Conservation (phyloP, 2,888 invertebrate species). For the Hofmannophila pseudospretella region DNA sequence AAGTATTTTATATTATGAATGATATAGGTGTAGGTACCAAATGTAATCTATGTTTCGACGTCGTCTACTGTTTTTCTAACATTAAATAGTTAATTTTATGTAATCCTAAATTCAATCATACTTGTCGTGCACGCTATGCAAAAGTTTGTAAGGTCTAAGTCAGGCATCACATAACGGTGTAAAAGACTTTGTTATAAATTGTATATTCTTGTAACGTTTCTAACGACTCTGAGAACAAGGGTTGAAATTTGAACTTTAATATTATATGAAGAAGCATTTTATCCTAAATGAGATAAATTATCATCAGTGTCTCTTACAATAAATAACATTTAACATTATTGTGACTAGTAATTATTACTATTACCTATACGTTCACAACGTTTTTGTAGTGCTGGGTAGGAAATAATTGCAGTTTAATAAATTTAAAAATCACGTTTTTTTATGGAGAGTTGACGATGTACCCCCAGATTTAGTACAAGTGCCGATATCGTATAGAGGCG, state of each 20-base stretch:
- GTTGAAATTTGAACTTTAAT: neutral
- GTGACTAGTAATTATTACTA: constrained; percentile 20
- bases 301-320: constrained; percentile 27
- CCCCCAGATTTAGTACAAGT: constrained; percentile 15
- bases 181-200: constrained; percentile 2
- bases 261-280: constrained; percentile 4
- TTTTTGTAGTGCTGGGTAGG: neutral
- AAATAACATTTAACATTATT: constrained; percentile 21
- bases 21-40: too few relatives aligned
- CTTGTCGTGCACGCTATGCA: constrained; percentile 3
- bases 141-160: constrained; percentile 5
- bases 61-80: too few relatives aligned
- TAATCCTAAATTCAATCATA: too few relatives aligned
- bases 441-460: constrained; percentile 26
- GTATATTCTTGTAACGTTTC: neutral
- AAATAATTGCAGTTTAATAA: neutral
- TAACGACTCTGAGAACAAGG: neutral
- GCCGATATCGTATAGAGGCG: neutral
- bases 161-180: constrained; percentile 8
- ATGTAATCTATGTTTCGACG: neutral
- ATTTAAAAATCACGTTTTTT: constrained; percentile 21
- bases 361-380: neutral
- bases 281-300: constrained; percentile 23
- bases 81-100: too few relatives aligned
- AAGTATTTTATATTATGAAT: too few relatives aligned